These are phyloP conservation scores for Ylistrum balloti DNA, from an alignment of 1,140 invertebrate species.

Conservation along the genomic window DNA sequence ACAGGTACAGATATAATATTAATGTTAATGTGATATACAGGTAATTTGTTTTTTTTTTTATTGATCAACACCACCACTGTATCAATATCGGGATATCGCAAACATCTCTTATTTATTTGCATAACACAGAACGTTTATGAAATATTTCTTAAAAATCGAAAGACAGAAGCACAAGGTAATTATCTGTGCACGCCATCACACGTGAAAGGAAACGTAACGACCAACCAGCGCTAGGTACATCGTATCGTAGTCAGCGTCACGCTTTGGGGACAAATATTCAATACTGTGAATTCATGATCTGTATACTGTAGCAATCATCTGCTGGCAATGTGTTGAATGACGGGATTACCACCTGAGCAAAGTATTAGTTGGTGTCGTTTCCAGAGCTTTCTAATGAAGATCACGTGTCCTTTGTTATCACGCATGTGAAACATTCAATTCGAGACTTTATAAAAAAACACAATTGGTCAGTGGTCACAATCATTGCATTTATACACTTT, in stretches of 20 bases:
- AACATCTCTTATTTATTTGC: not conserved
- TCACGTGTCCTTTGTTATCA: not conserved
- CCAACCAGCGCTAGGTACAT: not conserved
- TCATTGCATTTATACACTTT: not conserved
- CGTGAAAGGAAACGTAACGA: not conserved
- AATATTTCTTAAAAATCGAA: conserved; percentile 17
- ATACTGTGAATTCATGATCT: conserved; percentile 8
- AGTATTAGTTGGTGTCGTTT: not conserved
- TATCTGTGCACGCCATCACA: not conserved
- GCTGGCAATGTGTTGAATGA: not conserved
- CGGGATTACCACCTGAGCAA: not conserved
- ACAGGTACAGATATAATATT: not conserved
- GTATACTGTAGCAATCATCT: not conserved
- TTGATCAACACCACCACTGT: not conserved
- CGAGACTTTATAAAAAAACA: not conserved
- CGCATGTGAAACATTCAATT: not conserved
- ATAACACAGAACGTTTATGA: not conserved
- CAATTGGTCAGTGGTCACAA: not conserved
- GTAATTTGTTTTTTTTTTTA: not conserved
- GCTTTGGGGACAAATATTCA: not conserved
- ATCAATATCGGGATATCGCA: not conserved
- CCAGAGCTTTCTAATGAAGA: not conserved
- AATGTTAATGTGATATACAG: no score
- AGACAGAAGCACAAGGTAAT: not conserved
- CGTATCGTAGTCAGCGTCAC: not conserved